phyloP scores from a whole-genome alignment of 2,113 vertebrate genomes.

The Thunnus thynnus region DNA sequence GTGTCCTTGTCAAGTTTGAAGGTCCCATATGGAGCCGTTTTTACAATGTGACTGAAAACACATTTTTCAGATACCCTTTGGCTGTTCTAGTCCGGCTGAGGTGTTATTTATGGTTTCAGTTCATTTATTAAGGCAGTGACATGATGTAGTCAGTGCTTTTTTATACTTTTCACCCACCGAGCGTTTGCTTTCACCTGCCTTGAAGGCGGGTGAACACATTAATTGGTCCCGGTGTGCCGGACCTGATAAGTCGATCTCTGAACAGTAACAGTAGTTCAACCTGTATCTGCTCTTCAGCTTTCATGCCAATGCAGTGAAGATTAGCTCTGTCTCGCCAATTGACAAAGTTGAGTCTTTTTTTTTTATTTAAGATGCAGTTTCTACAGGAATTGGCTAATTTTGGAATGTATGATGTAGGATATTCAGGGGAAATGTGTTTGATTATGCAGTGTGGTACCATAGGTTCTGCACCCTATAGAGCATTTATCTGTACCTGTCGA shows the following conservation, averaged over 20 bases:
- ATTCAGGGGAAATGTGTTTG: constrained; percentile 59
- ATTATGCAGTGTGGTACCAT: constrained; percentile 44
- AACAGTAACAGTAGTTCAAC: neutral
- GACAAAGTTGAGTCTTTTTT: constrained; percentile 15
- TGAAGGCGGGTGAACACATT: neutral
- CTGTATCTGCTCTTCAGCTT: constrained; percentile 35
- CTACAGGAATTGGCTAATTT: neutral
- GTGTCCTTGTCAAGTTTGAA: no score
- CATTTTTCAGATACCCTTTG: neutral
- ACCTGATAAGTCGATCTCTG: no score
- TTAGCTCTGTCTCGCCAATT: constrained; percentile 27
- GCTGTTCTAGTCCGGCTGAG: neutral
- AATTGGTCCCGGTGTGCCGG: constrained; percentile 13
- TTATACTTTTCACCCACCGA: neutral
- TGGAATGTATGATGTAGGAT: constrained; percentile 41
- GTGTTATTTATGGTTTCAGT: neutral
- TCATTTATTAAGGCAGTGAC: neutral
- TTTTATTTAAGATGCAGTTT: constrained; percentile 27
- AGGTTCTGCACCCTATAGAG: constrained; percentile 25
- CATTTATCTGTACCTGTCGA: constrained; percentile 30
- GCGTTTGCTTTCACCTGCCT: neutral
- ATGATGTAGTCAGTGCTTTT: neutral
- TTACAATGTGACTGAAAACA: neutral
- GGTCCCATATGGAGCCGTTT: no score
- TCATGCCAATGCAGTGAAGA: constrained; percentile 32